phyloP scores from a whole-genome alignment of 37 sponge, comb jelly and placozoan genomes.

The Crambe crambe region DNA sequence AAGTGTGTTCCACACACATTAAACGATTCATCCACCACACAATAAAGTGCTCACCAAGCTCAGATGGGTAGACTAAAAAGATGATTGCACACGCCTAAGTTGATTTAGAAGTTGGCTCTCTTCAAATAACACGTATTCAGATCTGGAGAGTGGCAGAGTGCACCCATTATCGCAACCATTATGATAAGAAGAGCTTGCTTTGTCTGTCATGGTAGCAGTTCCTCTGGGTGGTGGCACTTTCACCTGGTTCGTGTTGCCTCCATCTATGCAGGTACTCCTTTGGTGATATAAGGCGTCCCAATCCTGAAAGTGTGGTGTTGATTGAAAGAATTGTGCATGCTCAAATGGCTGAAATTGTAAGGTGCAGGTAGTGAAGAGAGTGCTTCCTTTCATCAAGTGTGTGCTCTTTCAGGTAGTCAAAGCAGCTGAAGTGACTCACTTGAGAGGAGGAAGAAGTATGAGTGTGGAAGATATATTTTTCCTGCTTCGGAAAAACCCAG shows the following conservation, averaged over 20 bases:
- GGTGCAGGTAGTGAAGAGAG: background rate
- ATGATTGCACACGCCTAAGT: too few relatives aligned
- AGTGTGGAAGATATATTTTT: slow-evolving; percentile 48
- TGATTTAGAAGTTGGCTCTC: too few relatives aligned
- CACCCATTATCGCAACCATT: too few relatives aligned
- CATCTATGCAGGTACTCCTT: slow-evolving; percentile 46
- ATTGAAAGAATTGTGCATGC: slow-evolving; percentile 33
- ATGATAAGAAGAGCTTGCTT: too few relatives aligned
- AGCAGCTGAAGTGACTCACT: slow-evolving; percentile 22
- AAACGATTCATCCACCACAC: too few relatives aligned
- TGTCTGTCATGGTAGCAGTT: too few relatives aligned
- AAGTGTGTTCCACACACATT: too few relatives aligned
- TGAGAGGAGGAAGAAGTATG: slow-evolving; percentile 27
- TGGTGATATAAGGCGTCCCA: slow-evolving; percentile 43
- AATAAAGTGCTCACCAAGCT: too few relatives aligned
- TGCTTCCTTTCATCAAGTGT: background rate
- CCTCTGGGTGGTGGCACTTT: too few relatives aligned
- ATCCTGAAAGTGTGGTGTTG: slow-evolving; percentile 31
- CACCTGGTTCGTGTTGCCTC: background rate
- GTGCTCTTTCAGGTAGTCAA: slow-evolving; percentile 3
- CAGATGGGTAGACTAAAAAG: too few relatives aligned
- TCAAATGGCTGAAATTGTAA: slow-evolving; percentile 53
- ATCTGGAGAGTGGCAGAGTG: too few relatives aligned
- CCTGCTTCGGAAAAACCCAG: slow-evolving; percentile 51
- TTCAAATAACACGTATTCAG: too few relatives aligned